These are phyloP conservation scores for Octodon degus DNA, from an alignment of 2,113 vertebrate species.

Conservation along the genomic window DNA sequence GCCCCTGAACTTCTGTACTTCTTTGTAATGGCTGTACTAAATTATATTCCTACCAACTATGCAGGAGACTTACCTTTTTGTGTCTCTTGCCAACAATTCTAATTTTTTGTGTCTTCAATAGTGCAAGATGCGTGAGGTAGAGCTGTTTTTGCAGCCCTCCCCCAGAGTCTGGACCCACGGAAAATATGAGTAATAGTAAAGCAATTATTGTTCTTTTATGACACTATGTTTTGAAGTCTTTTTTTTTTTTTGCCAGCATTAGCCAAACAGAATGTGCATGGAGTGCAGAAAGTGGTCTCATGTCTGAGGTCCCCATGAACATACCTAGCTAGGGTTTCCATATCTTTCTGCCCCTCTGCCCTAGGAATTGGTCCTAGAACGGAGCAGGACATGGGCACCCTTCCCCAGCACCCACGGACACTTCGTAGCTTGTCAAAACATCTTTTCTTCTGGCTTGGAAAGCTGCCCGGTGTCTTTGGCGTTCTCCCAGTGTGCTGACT, in stretches of 20 bases:
- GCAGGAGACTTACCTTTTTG: not conserved
- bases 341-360: not conserved
- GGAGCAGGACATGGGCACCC: not conserved
- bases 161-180: not conserved
- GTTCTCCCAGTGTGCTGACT: not conserved
- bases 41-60: not conserved
- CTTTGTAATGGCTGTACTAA: not conserved
- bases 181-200: constrained; percentile 5
- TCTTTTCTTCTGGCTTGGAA: not conserved
- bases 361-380: not conserved
- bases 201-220: not conserved
- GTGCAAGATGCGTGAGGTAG: not conserved
- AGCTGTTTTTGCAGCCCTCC: not conserved
- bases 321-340: not conserved
- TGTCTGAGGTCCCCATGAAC: not conserved
- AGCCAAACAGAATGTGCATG: not conserved
- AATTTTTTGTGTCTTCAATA: not conserved
- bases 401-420: not conserved
- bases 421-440: not conserved
- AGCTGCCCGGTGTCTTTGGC: not conserved
- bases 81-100: not conserved
- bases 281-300: not conserved
- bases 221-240: not conserved
- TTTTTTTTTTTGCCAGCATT: not conserved
- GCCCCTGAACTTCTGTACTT: not conserved